Percentiles rank a stretch among this genome's conserved stretches.
phyloP scores from a whole-genome alignment of 2,888 invertebrate species.

The Cataglyphis rosenhaueri region DNA sequence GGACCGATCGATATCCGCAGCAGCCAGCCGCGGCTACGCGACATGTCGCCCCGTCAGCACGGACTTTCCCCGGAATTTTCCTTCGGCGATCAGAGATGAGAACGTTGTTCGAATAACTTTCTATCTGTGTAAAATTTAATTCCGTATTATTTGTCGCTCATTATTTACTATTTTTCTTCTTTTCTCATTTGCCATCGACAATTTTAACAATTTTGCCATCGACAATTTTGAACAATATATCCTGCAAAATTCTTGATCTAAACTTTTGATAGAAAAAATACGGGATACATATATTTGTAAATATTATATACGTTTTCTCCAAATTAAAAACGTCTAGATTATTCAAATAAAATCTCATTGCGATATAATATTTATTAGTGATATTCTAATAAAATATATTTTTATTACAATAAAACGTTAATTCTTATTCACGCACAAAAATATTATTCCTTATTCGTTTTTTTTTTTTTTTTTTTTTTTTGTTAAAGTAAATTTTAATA shows the following conservation, averaged over 20 bases:
- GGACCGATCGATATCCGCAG: slow-evolving; percentile 82
- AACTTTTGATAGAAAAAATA: not conserved
- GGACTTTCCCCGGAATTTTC: slow-evolving; percentile 52
- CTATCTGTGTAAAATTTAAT: not conserved
- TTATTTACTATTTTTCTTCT: not conserved
- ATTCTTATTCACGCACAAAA: not conserved
- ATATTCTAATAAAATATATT: not conserved
- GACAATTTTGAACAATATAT: not conserved
- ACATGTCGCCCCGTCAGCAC: slow-evolving; percentile 50
- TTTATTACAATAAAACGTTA: not conserved
- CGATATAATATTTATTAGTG: not conserved
- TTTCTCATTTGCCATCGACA: not conserved
- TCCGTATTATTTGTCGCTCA: not conserved
- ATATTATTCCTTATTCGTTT: not conserved
- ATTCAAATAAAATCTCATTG: not conserved
- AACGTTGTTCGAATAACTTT: not conserved
- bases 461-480: too few species aligned
- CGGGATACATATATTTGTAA: not conserved
- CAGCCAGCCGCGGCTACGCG: slow-evolving; percentile 61
- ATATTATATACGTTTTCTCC: not conserved
- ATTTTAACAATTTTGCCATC: not conserved
- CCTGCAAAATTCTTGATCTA: not conserved
- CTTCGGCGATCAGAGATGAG: not conserved
- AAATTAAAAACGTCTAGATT: not conserved
- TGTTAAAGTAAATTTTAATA: not conserved